Conservation (phyloP, 2,113 vertebrate genomes). For the Cyanoramphus novaezelandiae region DNA sequence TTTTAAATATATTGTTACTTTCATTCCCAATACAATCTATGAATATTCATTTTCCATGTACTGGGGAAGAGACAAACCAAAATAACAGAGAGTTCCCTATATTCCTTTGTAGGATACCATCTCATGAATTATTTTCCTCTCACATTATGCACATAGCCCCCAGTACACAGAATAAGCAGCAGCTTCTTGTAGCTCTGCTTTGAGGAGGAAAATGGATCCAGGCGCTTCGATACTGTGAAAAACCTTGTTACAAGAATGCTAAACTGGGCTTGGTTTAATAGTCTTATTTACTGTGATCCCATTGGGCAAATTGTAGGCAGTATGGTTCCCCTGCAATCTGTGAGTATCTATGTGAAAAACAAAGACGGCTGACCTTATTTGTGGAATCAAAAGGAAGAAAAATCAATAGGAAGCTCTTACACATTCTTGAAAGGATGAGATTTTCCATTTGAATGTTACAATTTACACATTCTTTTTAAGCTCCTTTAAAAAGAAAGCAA, state of each 20-base stretch:
- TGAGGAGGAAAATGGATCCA: not conserved
- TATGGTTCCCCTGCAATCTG: not conserved
- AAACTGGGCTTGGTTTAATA: not conserved
- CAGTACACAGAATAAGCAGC: not conserved
- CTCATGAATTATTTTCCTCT: not conserved
- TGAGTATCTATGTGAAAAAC: not conserved
- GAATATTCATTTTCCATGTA: not conserved
- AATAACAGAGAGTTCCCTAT: not conserved
- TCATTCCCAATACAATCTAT: not conserved
- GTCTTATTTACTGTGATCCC: not conserved
- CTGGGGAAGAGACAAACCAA: not conserved
- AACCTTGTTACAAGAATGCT: not conserved
- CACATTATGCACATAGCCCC: fast-evolving
- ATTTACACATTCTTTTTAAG: not conserved
- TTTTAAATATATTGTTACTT: not conserved
- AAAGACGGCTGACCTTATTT: not conserved
- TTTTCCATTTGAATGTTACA: not conserved
- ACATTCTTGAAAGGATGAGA: not conserved
- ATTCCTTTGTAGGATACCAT: not conserved
- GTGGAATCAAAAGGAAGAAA: not conserved
- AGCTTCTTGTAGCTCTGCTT: not conserved
- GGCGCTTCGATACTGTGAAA: not conserved
- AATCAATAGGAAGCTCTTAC: not conserved
- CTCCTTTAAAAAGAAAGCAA: not conserved
- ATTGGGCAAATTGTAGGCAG: not conserved